phyloP scores from a whole-genome alignment of 2,113 vertebrate genomes.

The Antechinus stuartii region DNA sequence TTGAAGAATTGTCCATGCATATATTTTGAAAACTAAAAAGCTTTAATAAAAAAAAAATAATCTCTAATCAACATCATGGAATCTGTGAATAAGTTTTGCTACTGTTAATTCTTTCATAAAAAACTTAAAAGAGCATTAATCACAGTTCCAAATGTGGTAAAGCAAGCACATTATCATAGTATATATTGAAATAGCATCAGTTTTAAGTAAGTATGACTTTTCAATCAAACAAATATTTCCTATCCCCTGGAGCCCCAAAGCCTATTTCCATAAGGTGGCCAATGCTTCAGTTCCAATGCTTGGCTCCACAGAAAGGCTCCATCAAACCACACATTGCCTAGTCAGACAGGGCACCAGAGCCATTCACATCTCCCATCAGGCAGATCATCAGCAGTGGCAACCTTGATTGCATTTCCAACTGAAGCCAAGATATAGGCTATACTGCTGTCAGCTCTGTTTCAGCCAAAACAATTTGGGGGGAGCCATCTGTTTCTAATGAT shows the following conservation, averaged over 20 bases:
- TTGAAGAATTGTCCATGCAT: no score
- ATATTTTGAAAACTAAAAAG: no score
- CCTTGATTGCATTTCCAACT: neutral
- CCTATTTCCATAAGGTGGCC: neutral
- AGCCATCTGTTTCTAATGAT: neutral
- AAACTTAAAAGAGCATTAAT: neutral
- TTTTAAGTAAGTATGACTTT: neutral
- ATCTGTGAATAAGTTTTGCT: neutral
- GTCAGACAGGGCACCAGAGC: neutral
- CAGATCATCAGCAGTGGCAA: neutral
- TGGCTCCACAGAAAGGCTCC: slow-evolving; percentile 6
- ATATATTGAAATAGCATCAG: neutral
- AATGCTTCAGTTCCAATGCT: neutral
- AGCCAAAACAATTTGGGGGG: slow-evolving; percentile 1
- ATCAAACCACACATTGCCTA: neutral
- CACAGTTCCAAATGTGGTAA: neutral
- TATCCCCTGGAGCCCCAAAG: neutral
- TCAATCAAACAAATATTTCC: slow-evolving; percentile 3
- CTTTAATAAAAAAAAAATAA: neutral
- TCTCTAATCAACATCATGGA: neutral
- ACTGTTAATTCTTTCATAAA: neutral
- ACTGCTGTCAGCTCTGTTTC: neutral
- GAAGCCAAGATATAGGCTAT: neutral
- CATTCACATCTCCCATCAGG: neutral
- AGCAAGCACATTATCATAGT: neutral